Percentiles rank a stretch among this genome's conserved stretches.
These are phyloP conservation scores for Parthenolecanium corni DNA, from an alignment of 2,888 invertebrate genomes.

Conservation along the genomic window DNA sequence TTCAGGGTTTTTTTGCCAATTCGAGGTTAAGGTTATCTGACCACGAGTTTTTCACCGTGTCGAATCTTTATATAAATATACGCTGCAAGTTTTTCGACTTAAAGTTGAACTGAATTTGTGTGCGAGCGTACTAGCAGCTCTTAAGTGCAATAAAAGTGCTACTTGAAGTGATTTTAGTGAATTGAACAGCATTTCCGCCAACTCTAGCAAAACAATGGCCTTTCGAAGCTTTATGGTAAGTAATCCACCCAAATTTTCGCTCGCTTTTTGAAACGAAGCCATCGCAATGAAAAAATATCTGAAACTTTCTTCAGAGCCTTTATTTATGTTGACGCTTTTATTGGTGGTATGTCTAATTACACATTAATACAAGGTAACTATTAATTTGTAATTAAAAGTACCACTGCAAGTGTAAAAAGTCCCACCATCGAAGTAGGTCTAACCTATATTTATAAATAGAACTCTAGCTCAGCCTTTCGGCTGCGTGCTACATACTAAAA, in stretches of 20 bases:
- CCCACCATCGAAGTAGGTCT: too few species aligned
- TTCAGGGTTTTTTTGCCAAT: conserved; percentile 21
- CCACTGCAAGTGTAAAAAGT: too few species aligned
- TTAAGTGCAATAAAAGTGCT: background rate
- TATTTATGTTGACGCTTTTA: too few species aligned
- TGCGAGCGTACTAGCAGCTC: background rate
- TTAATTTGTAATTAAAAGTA: too few species aligned
- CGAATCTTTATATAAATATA: conserved; percentile 4
- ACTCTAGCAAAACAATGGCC: background rate
- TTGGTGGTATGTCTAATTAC: too few species aligned
- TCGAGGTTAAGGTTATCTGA: conserved; percentile 17
- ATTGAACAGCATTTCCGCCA: background rate
- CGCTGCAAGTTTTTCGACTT: background rate
- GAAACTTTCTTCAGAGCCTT: too few species aligned
- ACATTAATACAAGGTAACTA: too few species aligned
- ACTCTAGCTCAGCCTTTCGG: too few species aligned
- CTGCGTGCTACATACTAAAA: too few species aligned
- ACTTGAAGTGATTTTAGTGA: background rate
- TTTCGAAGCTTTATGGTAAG: background rate
- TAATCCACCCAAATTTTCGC: background rate
- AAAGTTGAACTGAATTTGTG: background rate
- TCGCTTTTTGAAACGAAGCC: background rate
- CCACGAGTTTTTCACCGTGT: conserved; percentile 9
- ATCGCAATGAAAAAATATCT: too few species aligned
- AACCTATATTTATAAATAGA: too few species aligned